Evolutionary conservation across 2,888 invertebrate genomes (phyloP), one percentile per base, ranked within the genome.

Genomic region (Eumacrocentrus americanus): DNA sequence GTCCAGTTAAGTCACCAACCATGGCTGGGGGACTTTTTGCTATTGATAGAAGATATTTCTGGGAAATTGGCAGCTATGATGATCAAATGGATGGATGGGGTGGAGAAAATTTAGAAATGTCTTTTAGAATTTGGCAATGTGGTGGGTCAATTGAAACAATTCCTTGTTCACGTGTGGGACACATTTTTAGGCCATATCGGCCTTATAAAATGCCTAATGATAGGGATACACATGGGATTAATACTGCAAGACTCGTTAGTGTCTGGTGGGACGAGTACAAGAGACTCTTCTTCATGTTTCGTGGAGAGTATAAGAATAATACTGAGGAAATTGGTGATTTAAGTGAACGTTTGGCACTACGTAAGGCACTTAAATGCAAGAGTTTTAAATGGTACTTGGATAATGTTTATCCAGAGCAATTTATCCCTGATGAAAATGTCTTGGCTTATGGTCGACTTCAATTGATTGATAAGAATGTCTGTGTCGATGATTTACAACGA

Each of bases 21-120:
- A 98, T 98, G 98, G 97, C 98, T n/a, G 98, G 98, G 0, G 98
- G 98, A 0, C 81, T 98, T 60, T 95, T 98, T 83, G 98, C 97
- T 0, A 95, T 96, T 54, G 90, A 94, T 70, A 86, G 94, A 54
- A 87, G 90, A 55, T 98, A 94, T 82, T 98, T 96, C 83, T 98
- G 96, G 92, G 92, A 97, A 81, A 82, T 91, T 64, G 95, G 95
- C 11, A 92, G 94, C 2, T 98, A 98, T 78, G 98, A 98, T 79
- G 91, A 93, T 69, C 93, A 91, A 67, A 98, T 98, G 98, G 94
- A 95, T 64, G 94, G 95, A 66, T 95, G 95, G 95, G 96, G 96
- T 42, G 96, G 96, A 0, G 98, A 98, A 84, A 98, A 98, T 82
- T 84, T 98, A 29, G 98, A 98, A 83, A 95, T 98, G 88, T 96